A percentile compares a stretch with the other conserved stretches of the same genome.
These are phyloP conservation scores for Sinelater perroti DNA, from an alignment of 2,888 invertebrate species.

Conservation along the genomic window DNA sequence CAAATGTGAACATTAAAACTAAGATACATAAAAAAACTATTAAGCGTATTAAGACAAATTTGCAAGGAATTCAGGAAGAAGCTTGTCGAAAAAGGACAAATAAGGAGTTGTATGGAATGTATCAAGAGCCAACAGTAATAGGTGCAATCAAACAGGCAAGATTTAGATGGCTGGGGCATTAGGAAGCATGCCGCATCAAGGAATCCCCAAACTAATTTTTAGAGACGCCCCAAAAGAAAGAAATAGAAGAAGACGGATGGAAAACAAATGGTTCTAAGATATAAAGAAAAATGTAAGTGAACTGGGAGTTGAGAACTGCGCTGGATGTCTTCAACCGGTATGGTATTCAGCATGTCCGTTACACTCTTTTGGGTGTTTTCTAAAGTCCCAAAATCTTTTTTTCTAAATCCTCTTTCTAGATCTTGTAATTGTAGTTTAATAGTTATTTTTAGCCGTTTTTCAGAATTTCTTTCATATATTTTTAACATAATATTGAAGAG, in stretches of 20 bases:
- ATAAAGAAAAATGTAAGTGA: neutral
- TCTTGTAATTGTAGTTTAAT: too few relatives aligned
- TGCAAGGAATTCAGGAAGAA: too few relatives aligned
- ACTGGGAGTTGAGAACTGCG: constrained; percentile 1
- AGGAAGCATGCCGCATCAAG: neutral
- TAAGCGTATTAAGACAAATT: neutral
- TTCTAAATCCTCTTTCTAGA: too few relatives aligned
- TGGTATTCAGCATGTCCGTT: too few relatives aligned
- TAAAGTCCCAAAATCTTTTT: too few relatives aligned
- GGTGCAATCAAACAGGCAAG: neutral
- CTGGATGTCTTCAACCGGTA: too few relatives aligned
- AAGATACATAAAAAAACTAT: too few relatives aligned
- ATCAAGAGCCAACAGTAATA: neutral
- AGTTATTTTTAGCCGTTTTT: too few relatives aligned
- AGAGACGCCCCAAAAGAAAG: neutral
- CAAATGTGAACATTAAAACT: too few relatives aligned
- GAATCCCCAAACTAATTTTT: neutral
- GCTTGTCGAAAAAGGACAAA: constrained; percentile 1
- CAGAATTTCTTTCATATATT: too few relatives aligned
- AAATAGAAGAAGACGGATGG: neutral
- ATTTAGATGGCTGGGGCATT: constrained; percentile 21
- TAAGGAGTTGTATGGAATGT: neutral
- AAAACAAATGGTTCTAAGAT: neutral
- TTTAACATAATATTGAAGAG: too few relatives aligned
- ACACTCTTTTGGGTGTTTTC: too few relatives aligned